Base-by-base conservation (phyloP, 2,888 invertebrate species). In the Mongoloraphidia duomilia region DNA sequence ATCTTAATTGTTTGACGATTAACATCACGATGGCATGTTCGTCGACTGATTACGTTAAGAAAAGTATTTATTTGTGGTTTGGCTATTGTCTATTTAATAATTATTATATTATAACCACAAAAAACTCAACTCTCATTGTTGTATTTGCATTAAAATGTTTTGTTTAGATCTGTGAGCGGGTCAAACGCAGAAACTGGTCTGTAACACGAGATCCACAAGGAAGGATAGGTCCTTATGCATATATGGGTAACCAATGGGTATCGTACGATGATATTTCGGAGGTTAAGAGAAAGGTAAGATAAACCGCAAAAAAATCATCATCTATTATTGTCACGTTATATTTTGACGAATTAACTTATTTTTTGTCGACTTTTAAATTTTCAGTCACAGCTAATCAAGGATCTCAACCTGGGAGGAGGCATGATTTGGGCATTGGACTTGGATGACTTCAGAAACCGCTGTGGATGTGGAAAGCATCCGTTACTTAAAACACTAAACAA, bases 391-490 rank as follows among this genome's bases (percentile, higher is more conserved):
- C 72, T 77, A 53, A 70, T 79, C 0, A 73, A 76, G 51, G 66
- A 69, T 9, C 63, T 77, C 35, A 74, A 76, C 0, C 67, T 82
- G 26, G 80, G 83, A 2, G 87, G 87, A 8, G 84, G 80, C 9
- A 84, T 84, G 69, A 71, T 86, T 14, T 87, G 86, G 85, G 83
- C 86, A 0, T 64, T 86, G 17, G 86, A 86, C 65, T 68, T 86
- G 57, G 87, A 87, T 61, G 85, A 86, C 63, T 84, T 84, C 71
- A 70, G 74, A 46, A 80, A 71, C 50, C 65, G 68, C 42, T 85
- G 85, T 61, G 77, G 79, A 8, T 83, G 84, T 63, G 79, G 79
- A 5, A 72, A 75, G 46, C 75, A 79, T 65, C 84, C 85, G 0
- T 65, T 87, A 11, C 65, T 86, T 45, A 73, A 74, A 33, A 80